Base-by-base conservation (phyloP, 2,888 invertebrate species). In the Thymelicus lineola region DNA sequence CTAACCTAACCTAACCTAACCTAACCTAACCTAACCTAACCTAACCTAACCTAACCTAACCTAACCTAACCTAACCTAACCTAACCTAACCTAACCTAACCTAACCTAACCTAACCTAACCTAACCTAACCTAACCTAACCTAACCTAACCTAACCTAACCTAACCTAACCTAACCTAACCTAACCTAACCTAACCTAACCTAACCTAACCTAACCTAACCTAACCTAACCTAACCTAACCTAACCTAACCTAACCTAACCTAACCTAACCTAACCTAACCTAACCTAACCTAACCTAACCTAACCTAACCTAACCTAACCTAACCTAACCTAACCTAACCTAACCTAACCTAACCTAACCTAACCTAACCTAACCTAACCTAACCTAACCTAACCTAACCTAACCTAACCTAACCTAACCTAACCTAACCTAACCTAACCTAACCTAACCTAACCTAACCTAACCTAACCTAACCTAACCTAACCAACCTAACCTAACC, bases 231-330 rank as follows among this genome's bases (percentile, higher is more conserved):
- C 48, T 48, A 48, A 48, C 35, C 72, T 61, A 17, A 79, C 78
- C 6, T 80, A 82, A 0, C 80, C 82, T 76, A 82, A 14, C 78
- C 82, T 48, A n/a, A 76, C 81, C 79, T 70, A 82, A 73, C 74
- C 67, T 65, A 80, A 78, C 75, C 48, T 48, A 48, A 48, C 48
- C 48, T 48, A 48, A 48, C 48, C 48, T 48, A 48, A 48, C 48
- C 48, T 48, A 48, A 48, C 48, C 48, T 48, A 48, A 48, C 48
- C 48, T 48, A 48, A 48, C 48, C 48, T 48, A 48, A 48, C 48
- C 48, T 48, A 48, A 48, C 48, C 48, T 48, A 48, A 48, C 48
- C 48, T 48, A 48, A 48, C 48, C 48, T 48, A 48, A 48, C 48
- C 48, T 48, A 48, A 48, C 48, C 48, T 48, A 48, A 48, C 48